Evolutionary conservation across 2,888 invertebrate genomes (phyloP).

Genomic region (Toxonevra muliebris): DNA sequence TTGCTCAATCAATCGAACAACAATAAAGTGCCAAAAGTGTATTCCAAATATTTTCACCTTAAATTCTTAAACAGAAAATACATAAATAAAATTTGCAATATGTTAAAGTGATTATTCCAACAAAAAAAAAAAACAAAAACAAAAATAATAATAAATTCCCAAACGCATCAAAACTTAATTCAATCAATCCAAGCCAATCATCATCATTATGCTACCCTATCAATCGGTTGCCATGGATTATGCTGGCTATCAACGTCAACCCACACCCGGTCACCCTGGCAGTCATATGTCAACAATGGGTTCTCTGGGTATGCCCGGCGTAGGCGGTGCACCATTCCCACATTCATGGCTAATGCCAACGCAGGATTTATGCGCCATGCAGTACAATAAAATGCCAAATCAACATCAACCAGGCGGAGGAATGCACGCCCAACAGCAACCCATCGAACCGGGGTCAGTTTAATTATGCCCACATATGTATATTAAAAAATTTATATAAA

Average conservation of each 20-base stretch:
- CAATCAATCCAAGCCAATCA: slow-evolving; percentile 20
- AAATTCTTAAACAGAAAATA: slow-evolving; percentile 34
- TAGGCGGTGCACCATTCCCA: slow-evolving; percentile 75
- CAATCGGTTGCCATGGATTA: slow-evolving; percentile 90
- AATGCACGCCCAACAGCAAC: slow-evolving; percentile 63
- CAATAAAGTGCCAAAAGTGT: too few species aligned
- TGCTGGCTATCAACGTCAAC: slow-evolving; percentile 74
- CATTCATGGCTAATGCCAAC: slow-evolving; percentile 95
- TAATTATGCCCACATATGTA: background rate
- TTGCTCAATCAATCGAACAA: too few species aligned
- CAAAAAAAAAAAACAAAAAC: too few species aligned
- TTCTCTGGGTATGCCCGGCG: slow-evolving; percentile 67
- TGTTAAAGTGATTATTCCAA: slow-evolving; percentile 35
- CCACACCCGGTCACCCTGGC: slow-evolving; percentile 61
- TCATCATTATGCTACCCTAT: slow-evolving; percentile 78
- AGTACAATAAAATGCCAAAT: slow-evolving; percentile 75
- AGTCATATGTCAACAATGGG: slow-evolving; percentile 65
- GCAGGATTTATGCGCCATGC: slow-evolving; percentile 91
- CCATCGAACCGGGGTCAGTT: slow-evolving; percentile 81
- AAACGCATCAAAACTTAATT: slow-evolving; percentile 22
- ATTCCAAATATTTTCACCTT: background rate
- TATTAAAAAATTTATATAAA: too few species aligned
- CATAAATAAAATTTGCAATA: slow-evolving; percentile 41
- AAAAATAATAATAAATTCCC: background rate
- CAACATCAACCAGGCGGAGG: slow-evolving; percentile 60